Evolutionary conservation across 2,888 invertebrate genomes (phyloP).

Genomic region (Anodontia alba): DNA sequence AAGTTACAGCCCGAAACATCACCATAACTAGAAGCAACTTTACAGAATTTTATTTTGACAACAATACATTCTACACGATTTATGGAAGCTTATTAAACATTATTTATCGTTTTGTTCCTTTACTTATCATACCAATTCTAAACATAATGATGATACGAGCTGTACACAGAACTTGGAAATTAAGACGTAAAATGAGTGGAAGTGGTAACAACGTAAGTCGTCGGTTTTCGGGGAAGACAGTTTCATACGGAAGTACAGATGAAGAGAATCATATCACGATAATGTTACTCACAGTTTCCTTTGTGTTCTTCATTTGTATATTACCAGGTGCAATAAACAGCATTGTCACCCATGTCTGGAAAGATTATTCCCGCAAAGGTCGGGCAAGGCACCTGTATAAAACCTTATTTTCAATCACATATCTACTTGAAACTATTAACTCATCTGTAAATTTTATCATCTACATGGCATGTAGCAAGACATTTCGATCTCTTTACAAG

Average conservation of each 20-base stretch:
- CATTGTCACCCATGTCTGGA: slow-evolving; percentile 65
- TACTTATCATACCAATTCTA: slow-evolving; percentile 68
- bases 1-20: slow-evolving; percentile 44
- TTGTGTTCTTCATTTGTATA: slow-evolving; percentile 76
- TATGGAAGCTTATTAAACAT: slow-evolving; percentile 75
- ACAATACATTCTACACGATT: slow-evolving; percentile 62
- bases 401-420: slow-evolving; percentile 70
- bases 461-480: slow-evolving; percentile 77
- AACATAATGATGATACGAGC: slow-evolving; percentile 71
- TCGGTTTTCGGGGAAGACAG: slow-evolving; percentile 50
- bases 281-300: slow-evolving; percentile 76
- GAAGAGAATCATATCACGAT: slow-evolving; percentile 75
- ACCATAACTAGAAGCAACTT: slow-evolving; percentile 59
- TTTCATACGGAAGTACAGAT: slow-evolving; percentile 33
- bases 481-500: slow-evolving; percentile 73
- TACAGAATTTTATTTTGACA: slow-evolving; percentile 70
- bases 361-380: slow-evolving; percentile 68
- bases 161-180: slow-evolving; percentile 68
- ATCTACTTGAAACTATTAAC: slow-evolving; percentile 76
- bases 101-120: slow-evolving; percentile 74
- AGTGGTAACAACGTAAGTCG: slow-evolving; percentile 23
- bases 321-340: slow-evolving; percentile 78
- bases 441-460: slow-evolving; percentile 79
- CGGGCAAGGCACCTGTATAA: slow-evolving; percentile 64
- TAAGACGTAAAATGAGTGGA: slow-evolving; percentile 51